These are phyloP conservation scores for Verasper variegatus DNA, from an alignment of 2,113 vertebrate genomes.

Conservation along the genomic window DNA sequence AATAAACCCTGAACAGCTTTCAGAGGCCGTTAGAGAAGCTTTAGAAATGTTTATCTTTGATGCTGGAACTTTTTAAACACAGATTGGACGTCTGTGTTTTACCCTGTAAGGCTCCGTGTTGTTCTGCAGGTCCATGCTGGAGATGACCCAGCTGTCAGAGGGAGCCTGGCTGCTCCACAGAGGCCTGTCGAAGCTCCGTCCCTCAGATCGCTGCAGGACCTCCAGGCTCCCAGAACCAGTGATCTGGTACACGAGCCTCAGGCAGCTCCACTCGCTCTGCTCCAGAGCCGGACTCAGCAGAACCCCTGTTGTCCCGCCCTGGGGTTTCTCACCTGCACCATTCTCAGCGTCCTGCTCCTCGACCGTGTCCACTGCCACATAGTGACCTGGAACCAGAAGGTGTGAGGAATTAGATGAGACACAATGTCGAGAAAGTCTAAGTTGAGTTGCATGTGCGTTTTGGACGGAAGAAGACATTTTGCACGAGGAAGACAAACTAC, in stretches of 20 bases:
- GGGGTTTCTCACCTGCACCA: background rate
- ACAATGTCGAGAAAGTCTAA: no score
- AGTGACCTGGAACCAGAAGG: constrained; percentile 84
- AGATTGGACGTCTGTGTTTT: constrained; percentile 31
- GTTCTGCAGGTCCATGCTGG: constrained; percentile 90
- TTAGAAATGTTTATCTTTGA: background rate
- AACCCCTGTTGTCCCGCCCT: constrained; percentile 71
- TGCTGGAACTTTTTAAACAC: background rate
- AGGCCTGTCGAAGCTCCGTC: constrained; percentile 88
- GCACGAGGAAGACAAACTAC: no score
- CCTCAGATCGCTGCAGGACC: constrained; percentile 85
- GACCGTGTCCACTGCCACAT: constrained; percentile 86
- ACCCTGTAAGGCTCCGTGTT: constrained; percentile 87
- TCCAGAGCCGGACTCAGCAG: constrained; percentile 88
- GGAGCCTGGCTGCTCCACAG: constrained; percentile 88
- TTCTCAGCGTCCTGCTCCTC: no score
- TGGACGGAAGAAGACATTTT: no score
- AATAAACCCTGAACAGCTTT: background rate
- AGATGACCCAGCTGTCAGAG: constrained; percentile 93
- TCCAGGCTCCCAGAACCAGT: constrained; percentile 78
- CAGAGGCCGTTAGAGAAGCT: background rate
- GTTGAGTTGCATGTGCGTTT: no score
- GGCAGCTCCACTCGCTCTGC: constrained; percentile 90
- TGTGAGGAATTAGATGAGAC: no score
- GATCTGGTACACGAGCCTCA: constrained; percentile 93